Evolutionary conservation across 2,888 invertebrate genomes (phyloP).

Genomic region (Eilema caniola): DNA sequence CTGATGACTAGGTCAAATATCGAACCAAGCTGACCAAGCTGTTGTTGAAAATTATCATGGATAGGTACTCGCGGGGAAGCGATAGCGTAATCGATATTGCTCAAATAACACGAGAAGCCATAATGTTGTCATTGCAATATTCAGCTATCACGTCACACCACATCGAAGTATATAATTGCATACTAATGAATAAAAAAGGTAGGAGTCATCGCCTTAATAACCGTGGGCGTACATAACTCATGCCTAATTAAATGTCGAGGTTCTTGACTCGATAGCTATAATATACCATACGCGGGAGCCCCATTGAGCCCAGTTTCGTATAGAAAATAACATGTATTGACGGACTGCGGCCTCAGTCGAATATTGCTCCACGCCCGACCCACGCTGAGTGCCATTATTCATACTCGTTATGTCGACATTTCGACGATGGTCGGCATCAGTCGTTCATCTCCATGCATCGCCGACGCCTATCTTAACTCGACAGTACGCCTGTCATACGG

Average conservation of each 20-base stretch:
- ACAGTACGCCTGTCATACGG: conserved; percentile 65
- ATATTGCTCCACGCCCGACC: conserved; percentile 39
- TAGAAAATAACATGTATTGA: conserved; percentile 57
- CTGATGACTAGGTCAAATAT: background rate
- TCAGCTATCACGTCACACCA: conserved; percentile 36
- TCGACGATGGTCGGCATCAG: conserved; percentile 54
- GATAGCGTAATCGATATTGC: conserved; percentile 21
- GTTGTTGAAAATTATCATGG: background rate
- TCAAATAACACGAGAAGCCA: conserved; percentile 29
- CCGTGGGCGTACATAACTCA: conserved; percentile 80
- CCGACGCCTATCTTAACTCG: conserved; percentile 62
- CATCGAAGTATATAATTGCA: conserved; percentile 59
- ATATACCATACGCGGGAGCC: conserved; percentile 51
- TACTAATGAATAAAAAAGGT: conserved; percentile 75
- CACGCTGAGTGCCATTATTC: conserved; percentile 61
- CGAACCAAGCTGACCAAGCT: background rate
- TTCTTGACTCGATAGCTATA: conserved; percentile 72
- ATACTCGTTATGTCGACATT: conserved; percentile 61
- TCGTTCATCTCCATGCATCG: conserved; percentile 58
- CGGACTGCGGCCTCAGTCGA: conserved; percentile 40
- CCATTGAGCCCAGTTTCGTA: conserved; percentile 52
- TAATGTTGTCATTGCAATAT: conserved; percentile 44
- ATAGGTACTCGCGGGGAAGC: background rate
- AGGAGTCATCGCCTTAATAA: conserved; percentile 75
- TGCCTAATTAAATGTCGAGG: conserved; percentile 80